Conservation (phyloP, 2,888 invertebrate species). For the Orgyia antiqua region DNA sequence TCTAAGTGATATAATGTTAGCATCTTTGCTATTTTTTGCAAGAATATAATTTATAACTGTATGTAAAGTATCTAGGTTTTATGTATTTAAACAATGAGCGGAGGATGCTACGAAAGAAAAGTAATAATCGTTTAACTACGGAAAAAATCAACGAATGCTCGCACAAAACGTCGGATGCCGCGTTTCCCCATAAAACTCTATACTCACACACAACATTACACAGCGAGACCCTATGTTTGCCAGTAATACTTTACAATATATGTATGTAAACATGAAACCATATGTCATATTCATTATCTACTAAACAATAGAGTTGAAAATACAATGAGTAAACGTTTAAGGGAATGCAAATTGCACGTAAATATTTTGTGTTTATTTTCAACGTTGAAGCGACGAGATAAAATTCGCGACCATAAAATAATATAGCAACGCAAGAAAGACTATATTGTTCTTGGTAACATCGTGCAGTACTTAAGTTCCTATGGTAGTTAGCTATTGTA, state of each 20-base stretch:
- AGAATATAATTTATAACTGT: too few relatives aligned
- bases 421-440: slow-evolving; percentile 47
- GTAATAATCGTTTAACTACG: slow-evolving; percentile 22
- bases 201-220: slow-evolving; percentile 52
- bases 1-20: too few relatives aligned
- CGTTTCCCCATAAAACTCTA: slow-evolving; percentile 49
- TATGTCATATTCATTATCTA: slow-evolving; percentile 27
- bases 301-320: slow-evolving; percentile 38
- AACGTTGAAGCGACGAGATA: slow-evolving; percentile 54
- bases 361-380: slow-evolving; percentile 55
- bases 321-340: slow-evolving; percentile 30
- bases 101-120: slow-evolving; percentile 18
- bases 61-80: too few relatives aligned
- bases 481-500: slow-evolving; percentile 35
- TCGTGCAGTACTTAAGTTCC: slow-evolving; percentile 32
- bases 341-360: slow-evolving; percentile 45
- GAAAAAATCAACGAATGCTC: slow-evolving; percentile 29
- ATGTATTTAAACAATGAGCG: slow-evolving; percentile 4
- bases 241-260: slow-evolving; percentile 53
- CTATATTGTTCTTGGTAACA: slow-evolving; percentile 52
- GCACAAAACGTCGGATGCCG: slow-evolving; percentile 37
- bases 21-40: too few relatives aligned
- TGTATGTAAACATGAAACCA: slow-evolving; percentile 34
- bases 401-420: slow-evolving; percentile 59
- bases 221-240: slow-evolving; percentile 55